Percentiles rank a stretch among this genome's conserved stretches.
Evolutionary conservation across 2,888 invertebrate species (phyloP).

Genomic region (Platycheirus rosarum): DNA sequence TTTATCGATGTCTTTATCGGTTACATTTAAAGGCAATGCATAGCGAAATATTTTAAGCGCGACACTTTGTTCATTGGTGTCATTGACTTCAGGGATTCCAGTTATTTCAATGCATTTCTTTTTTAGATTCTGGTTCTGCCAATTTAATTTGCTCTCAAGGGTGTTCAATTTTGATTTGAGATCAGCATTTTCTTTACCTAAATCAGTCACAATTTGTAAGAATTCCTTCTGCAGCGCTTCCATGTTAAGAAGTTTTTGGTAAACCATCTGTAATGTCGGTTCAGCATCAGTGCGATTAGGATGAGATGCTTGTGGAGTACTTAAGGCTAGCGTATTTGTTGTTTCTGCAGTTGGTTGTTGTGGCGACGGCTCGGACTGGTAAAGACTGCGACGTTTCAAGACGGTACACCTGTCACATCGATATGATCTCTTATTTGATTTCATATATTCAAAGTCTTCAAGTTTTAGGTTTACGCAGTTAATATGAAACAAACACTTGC

Average conservation of each 20-base stretch:
- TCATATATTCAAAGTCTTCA: too few relatives aligned
- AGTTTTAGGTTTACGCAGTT: too few relatives aligned
- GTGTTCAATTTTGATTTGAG: not conserved
- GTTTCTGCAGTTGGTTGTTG: not conserved
- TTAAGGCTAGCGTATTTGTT: not conserved
- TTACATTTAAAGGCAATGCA: not conserved
- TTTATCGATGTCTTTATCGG: constrained; percentile 4
- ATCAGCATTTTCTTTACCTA: not conserved
- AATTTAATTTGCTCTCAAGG: constrained; percentile 5
- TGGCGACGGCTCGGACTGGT: not conserved
- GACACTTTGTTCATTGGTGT: not conserved
- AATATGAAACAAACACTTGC: too few relatives aligned
- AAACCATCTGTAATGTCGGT: not conserved
- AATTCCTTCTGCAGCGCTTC: not conserved
- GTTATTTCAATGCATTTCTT: constrained; percentile 5
- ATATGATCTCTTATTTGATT: too few relatives aligned
- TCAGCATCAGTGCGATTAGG: not conserved
- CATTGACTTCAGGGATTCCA: constrained; percentile 1
- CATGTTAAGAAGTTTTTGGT: not conserved
- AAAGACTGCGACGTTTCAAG: not conserved
- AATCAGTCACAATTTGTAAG: constrained; percentile 1
- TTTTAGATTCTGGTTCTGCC: constrained; percentile 7
- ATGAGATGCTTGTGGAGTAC: not conserved
- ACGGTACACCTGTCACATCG: not conserved
- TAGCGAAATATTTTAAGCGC: too few relatives aligned